Evolutionary conservation across 2,888 invertebrate genomes (phyloP), one percentile per base, ranked within the genome.

Genomic region (Lysandra coridon): DNA sequence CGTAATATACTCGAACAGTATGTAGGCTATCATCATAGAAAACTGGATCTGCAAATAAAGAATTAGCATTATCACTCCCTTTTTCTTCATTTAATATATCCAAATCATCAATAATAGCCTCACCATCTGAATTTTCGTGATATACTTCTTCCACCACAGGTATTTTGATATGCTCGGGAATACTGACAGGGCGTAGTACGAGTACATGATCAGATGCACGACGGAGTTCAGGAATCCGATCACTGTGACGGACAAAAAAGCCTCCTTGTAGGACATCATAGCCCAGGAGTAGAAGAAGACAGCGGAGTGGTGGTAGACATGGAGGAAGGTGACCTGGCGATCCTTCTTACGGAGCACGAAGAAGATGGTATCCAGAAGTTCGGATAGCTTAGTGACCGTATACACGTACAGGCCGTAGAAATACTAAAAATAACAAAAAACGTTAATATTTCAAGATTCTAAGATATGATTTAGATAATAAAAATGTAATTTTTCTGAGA

Each of bases 111-210:
- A 30, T 4, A 12, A 64, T 64, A 12, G 62, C 87, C 90, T 95
- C 89, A 97, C 97, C 95, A 98, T 91, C 90, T 98, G 97, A 86
- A 97, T 92, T 79, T 95, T 95, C 14, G 97, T 97, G 87, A 98
- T 96, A 87, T 97, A 97, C 83, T 96, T 97, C 89, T 97, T 98
- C 97, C 97, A 97, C 97, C 97, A 97, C n/a, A 97, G 90, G 86
- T 96, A 97, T 84, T 96, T 96, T 79, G 95, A 95, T 84, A 96
- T 95, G 2, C 93, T 85, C 0, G 97, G 97, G 82, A 97, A 92
- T 0, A 97, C 96, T 0, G 97, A 95, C 84, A 97, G 86, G 78
- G 96, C 95, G 85, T 97, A 97, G 86, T 98, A 97, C 0, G 94
- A 88, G 86, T 98, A 97, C 97, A 98, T 97, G 80, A 97, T 90